Evolutionary conservation across 2,888 invertebrate genomes (phyloP).

Genomic region (Paralinhomoeus sp.): DNA sequence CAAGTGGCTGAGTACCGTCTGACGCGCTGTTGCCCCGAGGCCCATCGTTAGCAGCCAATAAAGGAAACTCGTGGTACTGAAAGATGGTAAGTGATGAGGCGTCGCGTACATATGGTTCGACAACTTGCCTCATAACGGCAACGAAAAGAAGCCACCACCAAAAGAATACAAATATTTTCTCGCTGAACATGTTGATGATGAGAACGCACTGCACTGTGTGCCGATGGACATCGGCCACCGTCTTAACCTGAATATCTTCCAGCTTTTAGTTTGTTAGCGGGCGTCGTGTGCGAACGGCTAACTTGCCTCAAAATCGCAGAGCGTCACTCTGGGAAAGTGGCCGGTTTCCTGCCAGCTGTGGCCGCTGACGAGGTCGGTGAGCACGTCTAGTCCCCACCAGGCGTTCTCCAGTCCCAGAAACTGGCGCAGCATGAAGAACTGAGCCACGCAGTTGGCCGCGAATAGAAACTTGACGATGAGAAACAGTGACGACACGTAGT

Average conservation of each 20-base stretch:
- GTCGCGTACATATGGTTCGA: background rate
- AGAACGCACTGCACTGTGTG: slow-evolving; percentile 24
- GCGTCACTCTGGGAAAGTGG: slow-evolving; percentile 22
- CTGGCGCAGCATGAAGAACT: slow-evolving; percentile 7
- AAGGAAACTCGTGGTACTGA: background rate
- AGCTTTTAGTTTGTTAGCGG: no score
- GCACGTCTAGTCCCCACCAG: slow-evolving; percentile 20
- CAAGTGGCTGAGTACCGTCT: background rate
- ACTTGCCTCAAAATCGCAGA: slow-evolving; percentile 20
- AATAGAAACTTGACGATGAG: slow-evolving; percentile 17
- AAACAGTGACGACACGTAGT: slow-evolving; percentile 10
- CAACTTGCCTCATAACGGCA: slow-evolving; percentile 9
- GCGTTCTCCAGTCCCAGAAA: slow-evolving; percentile 19
- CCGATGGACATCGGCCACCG: slow-evolving; percentile 20
- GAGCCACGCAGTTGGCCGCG: slow-evolving; percentile 17
- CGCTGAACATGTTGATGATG: slow-evolving; percentile 15
- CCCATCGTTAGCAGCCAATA: background rate
- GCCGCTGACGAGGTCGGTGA: slow-evolving; percentile 16
- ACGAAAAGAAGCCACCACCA: slow-evolving; percentile 23
- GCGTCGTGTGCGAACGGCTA: no score
- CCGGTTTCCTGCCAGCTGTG: slow-evolving; percentile 22
- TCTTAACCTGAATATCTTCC: slow-evolving; percentile 12
- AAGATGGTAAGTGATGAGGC: no score
- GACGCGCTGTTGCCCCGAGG: background rate
- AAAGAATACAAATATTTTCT: slow-evolving; percentile 21